phyloP scores from a whole-genome alignment of 2,113 vertebrate species.

The Amphiprion percula region DNA sequence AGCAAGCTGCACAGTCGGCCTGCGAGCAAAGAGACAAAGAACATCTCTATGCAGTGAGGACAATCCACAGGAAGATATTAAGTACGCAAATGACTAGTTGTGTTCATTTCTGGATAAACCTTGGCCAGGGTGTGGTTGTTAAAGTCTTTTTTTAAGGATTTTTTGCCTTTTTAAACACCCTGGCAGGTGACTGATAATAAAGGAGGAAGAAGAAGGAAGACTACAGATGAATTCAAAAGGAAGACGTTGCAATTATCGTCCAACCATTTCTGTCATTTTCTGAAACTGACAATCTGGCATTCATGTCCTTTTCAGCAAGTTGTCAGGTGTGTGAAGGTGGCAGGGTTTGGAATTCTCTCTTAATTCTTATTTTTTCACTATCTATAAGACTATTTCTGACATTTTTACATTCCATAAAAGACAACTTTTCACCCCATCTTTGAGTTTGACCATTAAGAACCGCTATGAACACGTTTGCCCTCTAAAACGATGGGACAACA shows the following conservation, averaged over 20 bases:
- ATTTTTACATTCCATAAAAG: not conserved
- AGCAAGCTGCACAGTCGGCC: constrained; percentile 33
- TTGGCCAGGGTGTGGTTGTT: not conserved
- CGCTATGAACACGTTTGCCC: not conserved
- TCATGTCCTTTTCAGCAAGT: not conserved
- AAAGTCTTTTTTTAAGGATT: not conserved
- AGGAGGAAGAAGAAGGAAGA: not conserved
- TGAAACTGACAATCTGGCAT: not conserved
- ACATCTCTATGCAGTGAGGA: constrained; percentile 55
- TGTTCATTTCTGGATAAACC: constrained; percentile 20
- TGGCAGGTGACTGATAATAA: not conserved
- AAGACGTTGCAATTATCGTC: not conserved
- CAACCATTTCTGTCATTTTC: not conserved
- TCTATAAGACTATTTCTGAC: too few relatives aligned
- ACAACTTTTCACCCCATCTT: not conserved
- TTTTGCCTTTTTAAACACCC: not conserved
- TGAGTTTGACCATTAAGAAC: not conserved
- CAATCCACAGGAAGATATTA: constrained; percentile 10
- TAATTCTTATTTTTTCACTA: too few relatives aligned
- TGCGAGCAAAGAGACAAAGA: constrained; percentile 63
- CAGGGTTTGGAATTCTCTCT: not conserved
- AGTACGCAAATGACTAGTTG: constrained; percentile 33
- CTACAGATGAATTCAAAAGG: constrained; percentile 9
- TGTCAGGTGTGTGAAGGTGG: not conserved
- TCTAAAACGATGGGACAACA: not conserved